phyloP scores from a whole-genome alignment of 2,113 vertebrate species.

The Halichoerus grypus region DNA sequence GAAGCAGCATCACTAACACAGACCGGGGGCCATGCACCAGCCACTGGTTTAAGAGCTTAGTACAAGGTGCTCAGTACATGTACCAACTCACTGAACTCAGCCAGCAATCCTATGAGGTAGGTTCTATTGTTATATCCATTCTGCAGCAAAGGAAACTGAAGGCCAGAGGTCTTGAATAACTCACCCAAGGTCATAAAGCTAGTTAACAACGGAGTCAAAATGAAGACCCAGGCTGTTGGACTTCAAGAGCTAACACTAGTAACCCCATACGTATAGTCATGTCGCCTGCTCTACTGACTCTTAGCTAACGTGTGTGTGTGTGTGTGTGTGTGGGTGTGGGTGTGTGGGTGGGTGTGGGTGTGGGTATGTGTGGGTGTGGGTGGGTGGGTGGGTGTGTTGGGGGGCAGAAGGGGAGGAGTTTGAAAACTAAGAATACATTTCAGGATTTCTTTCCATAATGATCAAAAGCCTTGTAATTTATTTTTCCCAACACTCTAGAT shows the following conservation, averaged over 20 bases:
- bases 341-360: background rate
- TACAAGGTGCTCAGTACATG: background rate
- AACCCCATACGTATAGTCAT: background rate
- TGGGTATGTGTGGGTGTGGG: background rate
- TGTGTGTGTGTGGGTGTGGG: background rate
- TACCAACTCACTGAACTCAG: background rate
- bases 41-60: background rate
- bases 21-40: background rate
- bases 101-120: background rate
- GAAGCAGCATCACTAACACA: background rate
- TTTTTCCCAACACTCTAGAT: background rate
- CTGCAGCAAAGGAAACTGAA: background rate
- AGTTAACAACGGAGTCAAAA: background rate
- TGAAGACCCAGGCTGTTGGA: background rate
- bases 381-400: background rate
- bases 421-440: conserved; percentile 24
- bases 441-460: background rate
- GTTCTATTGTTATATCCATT: background rate
- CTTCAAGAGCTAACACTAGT: background rate
- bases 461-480: background rate
- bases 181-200: background rate
- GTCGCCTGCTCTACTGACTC: background rate
- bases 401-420: background rate
- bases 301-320: background rate
- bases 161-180: background rate